Base-by-base conservation (phyloP, 2,888 invertebrate genomes). In the Cephonodes hylas region DNA sequence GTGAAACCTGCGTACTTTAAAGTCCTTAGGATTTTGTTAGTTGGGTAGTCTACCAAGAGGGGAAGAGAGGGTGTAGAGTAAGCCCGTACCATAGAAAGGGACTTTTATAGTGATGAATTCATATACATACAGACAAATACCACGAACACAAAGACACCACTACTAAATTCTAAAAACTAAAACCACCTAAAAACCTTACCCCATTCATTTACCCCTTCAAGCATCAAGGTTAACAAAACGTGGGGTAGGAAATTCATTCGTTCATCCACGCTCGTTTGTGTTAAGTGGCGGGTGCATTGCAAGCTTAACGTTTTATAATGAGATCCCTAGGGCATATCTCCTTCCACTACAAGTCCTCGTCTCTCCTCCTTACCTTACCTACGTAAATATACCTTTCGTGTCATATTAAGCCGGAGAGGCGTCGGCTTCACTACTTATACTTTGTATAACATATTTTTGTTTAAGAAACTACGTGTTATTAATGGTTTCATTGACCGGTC, bases 251-350 rank as follows among this genome's bases (percentile, higher is more conserved):
- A 34, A 59, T 27, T 31, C 27, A 22, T 7, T n/a, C 31, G 34
- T 62, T 64, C 42, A 75, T 69, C 70, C 67, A 58, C 61, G 64
- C 69, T 72, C 73, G 72, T 76, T 73, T 68, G 74, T 71, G 67
- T 73, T 72, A 74, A 80, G 76, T 78, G 70, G 64, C 60, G 65
- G 66, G 64, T 72, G 78, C 77, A 74, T 74, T 77, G 79, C 75
- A 70, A 64, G 73, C 79, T 81, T 79, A 80, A 75, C 79, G 73
- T 74, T 80, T 84, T 81, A 83, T 88, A 87, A 88, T 86, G 85
- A 88, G 84, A 74, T 88, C 87, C 83, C 86, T 62, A 67, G 78
- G 73, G 53, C 18, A 31, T 27, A 73, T 80, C 78, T 67, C 68
- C 74, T 80, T 76, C 70, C 75, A 64, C 66, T 67, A 71, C 74